Percentiles rank a stretch among this genome's conserved stretches.
Evolutionary conservation across 2,888 invertebrate species (phyloP).

Genomic region (Pachymerium ferrugineum): DNA sequence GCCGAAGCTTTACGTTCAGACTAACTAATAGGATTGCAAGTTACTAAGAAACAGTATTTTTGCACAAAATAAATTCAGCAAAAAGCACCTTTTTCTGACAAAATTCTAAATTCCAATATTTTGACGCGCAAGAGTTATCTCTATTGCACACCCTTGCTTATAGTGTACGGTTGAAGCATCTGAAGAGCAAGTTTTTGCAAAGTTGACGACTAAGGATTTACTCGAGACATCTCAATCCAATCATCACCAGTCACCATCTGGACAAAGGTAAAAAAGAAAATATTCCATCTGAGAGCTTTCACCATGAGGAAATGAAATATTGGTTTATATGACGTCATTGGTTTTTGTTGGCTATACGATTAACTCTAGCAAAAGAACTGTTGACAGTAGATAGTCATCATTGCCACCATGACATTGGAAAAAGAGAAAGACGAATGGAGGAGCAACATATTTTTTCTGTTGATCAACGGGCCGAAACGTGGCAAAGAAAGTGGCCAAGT

Average conservation of each 20-base stretch:
- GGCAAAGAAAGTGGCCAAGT: slow-evolving; percentile 21
- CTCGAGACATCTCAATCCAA: not conserved
- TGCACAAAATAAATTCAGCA: too few relatives aligned
- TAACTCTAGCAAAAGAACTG: not conserved
- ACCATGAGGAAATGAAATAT: not conserved
- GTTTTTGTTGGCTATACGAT: not conserved
- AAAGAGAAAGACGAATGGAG: slow-evolving; percentile 8
- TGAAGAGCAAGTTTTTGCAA: not conserved
- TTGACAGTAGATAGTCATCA: slow-evolving; percentile 25
- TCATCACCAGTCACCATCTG: not conserved
- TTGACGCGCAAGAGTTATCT: too few relatives aligned
- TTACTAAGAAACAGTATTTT: too few relatives aligned
- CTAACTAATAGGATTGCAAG: slow-evolving; percentile 14
- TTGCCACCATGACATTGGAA: not conserved
- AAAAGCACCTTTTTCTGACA: too few relatives aligned
- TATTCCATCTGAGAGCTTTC: not conserved
- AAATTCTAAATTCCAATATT: too few relatives aligned
- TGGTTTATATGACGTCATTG: not conserved
- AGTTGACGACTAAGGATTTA: not conserved
- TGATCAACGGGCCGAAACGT: slow-evolving; percentile 15
- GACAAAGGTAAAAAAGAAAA: not conserved
- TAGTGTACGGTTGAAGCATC: too few relatives aligned
- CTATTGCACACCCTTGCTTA: too few relatives aligned
- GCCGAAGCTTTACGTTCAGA: not conserved
- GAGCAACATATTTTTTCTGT: not conserved